Conservation (phyloP, 2,797 vertebrate genomes). For the Dendrocincla tyrannina region DNA sequence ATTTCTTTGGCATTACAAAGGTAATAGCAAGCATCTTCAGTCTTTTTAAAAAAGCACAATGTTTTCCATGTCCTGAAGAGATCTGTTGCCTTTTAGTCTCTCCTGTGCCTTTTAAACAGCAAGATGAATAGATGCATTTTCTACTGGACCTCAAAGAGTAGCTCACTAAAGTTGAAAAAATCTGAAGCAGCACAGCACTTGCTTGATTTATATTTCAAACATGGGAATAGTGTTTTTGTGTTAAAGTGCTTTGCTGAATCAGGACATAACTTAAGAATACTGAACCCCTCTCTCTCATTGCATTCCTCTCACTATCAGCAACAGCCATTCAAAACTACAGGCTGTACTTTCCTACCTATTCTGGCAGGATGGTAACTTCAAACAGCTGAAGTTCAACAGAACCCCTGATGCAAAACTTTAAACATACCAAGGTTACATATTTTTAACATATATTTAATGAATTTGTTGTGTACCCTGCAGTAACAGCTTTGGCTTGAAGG, state of each 20-base stretch:
- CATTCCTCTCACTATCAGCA: neutral
- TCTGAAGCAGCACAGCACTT: neutral
- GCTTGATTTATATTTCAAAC: neutral
- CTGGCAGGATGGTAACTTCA: constrained; percentile 54
- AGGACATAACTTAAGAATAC: neutral
- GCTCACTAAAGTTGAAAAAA: neutral
- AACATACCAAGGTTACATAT: constrained; percentile 12
- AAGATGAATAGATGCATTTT: neutral
- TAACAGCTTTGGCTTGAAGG: constrained; percentile 67
- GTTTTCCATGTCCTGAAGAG: neutral
- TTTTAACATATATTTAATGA: constrained; percentile 18
- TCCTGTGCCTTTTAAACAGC: neutral
- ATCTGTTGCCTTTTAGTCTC: neutral
- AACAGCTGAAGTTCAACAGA: constrained; percentile 63
- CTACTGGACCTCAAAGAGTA: neutral
- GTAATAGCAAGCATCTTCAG: neutral
- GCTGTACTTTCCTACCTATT: neutral
- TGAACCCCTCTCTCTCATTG: neutral
- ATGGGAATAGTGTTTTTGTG: neutral
- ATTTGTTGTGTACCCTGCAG: constrained; percentile 56
- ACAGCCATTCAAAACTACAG: neutral
- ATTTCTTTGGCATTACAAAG: neutral
- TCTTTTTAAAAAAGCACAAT: neutral
- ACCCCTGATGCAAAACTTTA: constrained; percentile 39
- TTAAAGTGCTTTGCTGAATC: constrained; percentile 26